These are phyloP conservation scores for Tarsius wallacei DNA, from an alignment of 2,797 vertebrate species.

Conservation along the genomic window DNA sequence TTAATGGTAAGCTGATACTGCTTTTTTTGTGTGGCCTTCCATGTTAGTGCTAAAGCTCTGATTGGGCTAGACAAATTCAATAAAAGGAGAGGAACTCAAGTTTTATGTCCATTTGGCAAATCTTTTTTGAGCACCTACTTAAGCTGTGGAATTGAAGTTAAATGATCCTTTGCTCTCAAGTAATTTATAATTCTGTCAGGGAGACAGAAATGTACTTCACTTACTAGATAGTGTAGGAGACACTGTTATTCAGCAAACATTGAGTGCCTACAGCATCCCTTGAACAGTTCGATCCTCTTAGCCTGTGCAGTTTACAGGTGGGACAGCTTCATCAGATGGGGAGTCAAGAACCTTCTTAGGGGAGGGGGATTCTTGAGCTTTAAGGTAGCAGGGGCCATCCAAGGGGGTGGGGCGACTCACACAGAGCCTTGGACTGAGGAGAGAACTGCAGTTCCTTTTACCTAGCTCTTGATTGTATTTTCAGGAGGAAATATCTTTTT, in stretches of 20 bases:
- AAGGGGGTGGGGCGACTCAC: no score
- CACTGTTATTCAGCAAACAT: background rate
- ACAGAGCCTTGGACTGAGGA: background rate
- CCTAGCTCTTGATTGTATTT: background rate
- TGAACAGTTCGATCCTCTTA: background rate
- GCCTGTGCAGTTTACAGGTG: accelerated
- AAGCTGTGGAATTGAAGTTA: background rate
- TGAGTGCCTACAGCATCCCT: accelerated
- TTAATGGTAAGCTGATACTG: background rate
- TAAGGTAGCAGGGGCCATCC: background rate
- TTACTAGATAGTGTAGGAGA: background rate
- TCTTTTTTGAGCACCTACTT: background rate
- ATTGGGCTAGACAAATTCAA: background rate
- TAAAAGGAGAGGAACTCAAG: background rate
- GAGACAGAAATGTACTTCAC: background rate
- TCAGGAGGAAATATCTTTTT: background rate
- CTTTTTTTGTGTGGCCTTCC: slow-evolving; percentile 1
- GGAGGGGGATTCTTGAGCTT: background rate
- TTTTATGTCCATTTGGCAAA: background rate
- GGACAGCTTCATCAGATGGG: background rate
- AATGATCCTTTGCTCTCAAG: background rate
- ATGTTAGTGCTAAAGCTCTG: background rate
- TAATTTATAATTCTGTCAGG: background rate
- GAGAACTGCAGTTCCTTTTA: background rate
- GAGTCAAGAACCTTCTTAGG: background rate